Evolutionary conservation across 2,797 vertebrate genomes (phyloP).

Genomic region (Cuniculus paca): DNA sequence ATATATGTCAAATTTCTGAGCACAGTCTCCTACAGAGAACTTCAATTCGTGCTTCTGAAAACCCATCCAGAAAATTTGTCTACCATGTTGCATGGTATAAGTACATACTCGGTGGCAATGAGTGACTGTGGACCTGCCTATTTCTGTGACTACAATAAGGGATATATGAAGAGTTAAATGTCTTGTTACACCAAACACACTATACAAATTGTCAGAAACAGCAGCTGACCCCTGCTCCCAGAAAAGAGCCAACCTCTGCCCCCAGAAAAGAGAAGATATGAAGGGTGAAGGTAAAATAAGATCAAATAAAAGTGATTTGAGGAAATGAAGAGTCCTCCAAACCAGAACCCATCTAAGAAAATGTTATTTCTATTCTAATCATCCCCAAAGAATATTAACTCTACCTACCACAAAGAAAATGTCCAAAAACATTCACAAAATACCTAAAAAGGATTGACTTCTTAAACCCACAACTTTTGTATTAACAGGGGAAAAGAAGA

Average conservation of each 20-base stretch:
- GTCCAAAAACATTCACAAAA: conserved; percentile 33
- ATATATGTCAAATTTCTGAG: neutral
- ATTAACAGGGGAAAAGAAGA: neutral
- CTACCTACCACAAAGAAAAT: neutral
- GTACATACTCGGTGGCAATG: neutral
- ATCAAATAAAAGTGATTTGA: neutral
- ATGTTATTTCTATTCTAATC: conserved; percentile 24
- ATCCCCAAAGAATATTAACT: conserved; percentile 34
- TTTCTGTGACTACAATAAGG: neutral
- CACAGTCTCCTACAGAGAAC: neutral
- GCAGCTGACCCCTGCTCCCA: no score
- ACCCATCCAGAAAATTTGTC: neutral
- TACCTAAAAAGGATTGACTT: neutral
- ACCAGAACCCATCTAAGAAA: neutral
- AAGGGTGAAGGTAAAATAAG: conserved; percentile 34
- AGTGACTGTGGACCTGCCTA: neutral
- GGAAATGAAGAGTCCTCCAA: neutral
- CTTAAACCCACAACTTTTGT: neutral
- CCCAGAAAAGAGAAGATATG: neutral
- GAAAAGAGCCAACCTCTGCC: neutral
- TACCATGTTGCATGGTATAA: neutral
- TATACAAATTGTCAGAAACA: no score
- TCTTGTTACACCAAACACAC: no score
- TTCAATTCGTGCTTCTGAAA: neutral
- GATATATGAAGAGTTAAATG: neutral